Evolutionary conservation across 2,797 vertebrate genomes (phyloP).

Genomic region (Percopsis omiscomaycus): DNA sequence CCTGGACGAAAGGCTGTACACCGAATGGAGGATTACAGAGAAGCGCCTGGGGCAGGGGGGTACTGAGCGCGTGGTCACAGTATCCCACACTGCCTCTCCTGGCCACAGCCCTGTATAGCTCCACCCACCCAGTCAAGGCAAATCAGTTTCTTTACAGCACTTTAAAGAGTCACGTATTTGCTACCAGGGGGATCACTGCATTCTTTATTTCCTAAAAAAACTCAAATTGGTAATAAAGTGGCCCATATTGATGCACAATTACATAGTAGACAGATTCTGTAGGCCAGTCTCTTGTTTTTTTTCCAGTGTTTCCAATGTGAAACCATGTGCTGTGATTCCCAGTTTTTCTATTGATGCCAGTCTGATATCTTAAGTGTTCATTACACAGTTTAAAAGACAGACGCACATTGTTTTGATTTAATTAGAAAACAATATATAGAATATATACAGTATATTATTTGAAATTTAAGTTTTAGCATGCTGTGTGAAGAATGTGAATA

Average conservation of each 20-base stretch:
- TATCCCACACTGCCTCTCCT: slow-evolving; percentile 78
- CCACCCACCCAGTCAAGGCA: slow-evolving; percentile 10
- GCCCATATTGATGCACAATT: slow-evolving; percentile 6
- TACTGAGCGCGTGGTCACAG: slow-evolving; percentile 62
- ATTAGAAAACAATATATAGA: slow-evolving; percentile 31
- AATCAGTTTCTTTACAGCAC: slow-evolving; percentile 7
- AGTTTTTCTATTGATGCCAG: slow-evolving; percentile 28
- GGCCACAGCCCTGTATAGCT: slow-evolving; percentile 83
- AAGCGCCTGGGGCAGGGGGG: slow-evolving; percentile 51
- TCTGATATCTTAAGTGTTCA: slow-evolving; percentile 27
- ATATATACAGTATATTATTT: slow-evolving; percentile 58
- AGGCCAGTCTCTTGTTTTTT: slow-evolving; percentile 20
- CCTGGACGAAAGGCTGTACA: slow-evolving; percentile 84
- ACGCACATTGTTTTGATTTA: slow-evolving; percentile 14
- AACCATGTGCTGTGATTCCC: slow-evolving; percentile 47
- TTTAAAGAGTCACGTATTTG: slow-evolving; percentile 21
- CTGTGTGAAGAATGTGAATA: slow-evolving; percentile 61
- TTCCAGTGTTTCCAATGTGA: slow-evolving; percentile 57
- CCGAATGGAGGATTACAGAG: slow-evolving; percentile 66
- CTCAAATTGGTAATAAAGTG: slow-evolving; percentile 2
- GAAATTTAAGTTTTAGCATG: slow-evolving; percentile 64
- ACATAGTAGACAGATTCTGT: slow-evolving; percentile 20
- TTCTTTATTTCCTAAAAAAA: slow-evolving; percentile 3
- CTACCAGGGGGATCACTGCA: neutral
- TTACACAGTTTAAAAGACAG: slow-evolving; percentile 36